Conservation (phyloP, 2,113 vertebrate species). For the Dolichotis patagonum region DNA sequence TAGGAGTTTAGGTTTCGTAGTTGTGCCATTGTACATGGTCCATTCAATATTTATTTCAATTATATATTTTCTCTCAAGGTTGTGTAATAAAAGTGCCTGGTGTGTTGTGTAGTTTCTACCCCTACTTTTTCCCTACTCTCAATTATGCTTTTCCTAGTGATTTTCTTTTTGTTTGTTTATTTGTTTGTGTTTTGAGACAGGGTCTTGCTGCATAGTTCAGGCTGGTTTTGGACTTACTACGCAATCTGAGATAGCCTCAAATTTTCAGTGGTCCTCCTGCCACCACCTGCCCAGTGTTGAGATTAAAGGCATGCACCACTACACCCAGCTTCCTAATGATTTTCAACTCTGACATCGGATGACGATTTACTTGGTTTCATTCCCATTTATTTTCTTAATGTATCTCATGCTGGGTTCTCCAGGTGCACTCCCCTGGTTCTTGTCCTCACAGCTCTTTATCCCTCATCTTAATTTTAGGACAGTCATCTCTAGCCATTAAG, state of each 20-base stretch:
- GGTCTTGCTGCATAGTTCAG: background rate
- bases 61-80: background rate
- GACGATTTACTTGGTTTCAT: background rate
- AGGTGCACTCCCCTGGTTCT: fast-evolving
- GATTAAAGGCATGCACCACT: background rate
- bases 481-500: constrained; percentile 71
- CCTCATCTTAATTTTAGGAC: constrained; percentile 63
- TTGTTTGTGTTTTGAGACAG: background rate
- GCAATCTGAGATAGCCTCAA: background rate
- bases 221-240: background rate
- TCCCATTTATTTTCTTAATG: background rate
- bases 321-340: background rate
- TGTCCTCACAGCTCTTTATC: background rate
- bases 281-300: background rate
- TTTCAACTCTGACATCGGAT: background rate
- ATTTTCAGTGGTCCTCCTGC: background rate
- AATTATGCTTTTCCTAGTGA: background rate
- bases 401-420: background rate
- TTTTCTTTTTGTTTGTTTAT: background rate
- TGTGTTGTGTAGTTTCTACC: background rate
- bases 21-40: background rate
- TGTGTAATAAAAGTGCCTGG: background rate
- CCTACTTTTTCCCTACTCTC: background rate
- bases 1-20: background rate
- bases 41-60: background rate